These are phyloP conservation scores for Hyla sarda DNA, from an alignment of 2,113 vertebrate species.

Conservation along the genomic window DNA sequence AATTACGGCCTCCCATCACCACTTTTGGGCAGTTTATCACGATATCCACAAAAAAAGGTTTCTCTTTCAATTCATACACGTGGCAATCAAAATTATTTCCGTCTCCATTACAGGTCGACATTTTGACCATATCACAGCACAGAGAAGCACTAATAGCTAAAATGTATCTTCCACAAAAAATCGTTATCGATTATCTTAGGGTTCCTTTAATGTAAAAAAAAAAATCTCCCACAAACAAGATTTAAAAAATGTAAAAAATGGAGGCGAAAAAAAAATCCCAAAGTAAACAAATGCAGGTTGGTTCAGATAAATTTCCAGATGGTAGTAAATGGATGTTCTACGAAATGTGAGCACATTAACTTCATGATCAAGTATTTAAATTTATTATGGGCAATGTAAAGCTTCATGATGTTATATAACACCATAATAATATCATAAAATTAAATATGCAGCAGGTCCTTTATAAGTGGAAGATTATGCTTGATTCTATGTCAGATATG, in stretches of 20 bases:
- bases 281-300: too few relatives aligned
- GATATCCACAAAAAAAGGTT: background rate
- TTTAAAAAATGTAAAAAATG: background rate
- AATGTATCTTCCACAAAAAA: background rate
- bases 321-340: background rate
- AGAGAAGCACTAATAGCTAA: background rate
- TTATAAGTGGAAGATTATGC: background rate
- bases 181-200: background rate
- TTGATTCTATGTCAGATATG: background rate
- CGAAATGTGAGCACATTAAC: background rate
- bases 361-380: background rate
- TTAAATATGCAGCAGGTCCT: background rate
- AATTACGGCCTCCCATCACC: background rate
- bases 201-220: background rate
- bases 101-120: background rate
- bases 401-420: background rate
- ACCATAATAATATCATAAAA: background rate
- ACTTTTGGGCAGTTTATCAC: background rate
- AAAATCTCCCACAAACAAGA: background rate
- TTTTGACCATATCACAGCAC: background rate
- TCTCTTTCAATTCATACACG: background rate
- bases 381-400: background rate
- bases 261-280: too few relatives aligned
- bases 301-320: background rate
- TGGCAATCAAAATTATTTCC: background rate